Evolutionary conservation across 2,797 vertebrate species (phyloP), one percentile per base, ranked within the genome.

Genomic region (Syndactyla subalaris): DNA sequence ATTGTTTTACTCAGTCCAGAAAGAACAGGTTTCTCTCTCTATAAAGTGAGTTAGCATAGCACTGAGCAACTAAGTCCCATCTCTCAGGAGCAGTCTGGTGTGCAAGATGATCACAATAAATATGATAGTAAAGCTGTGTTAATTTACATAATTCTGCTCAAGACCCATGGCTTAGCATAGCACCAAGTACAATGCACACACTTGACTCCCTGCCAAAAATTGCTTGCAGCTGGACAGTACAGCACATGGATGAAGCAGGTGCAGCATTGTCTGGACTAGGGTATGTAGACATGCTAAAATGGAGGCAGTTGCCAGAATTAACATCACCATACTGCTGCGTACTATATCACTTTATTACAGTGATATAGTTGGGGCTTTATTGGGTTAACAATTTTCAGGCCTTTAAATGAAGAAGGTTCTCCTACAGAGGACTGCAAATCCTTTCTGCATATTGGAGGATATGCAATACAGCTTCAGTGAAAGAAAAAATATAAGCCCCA

Each of bases 241-340:
- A 71, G 79, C 65, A 83, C 15, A 58, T 75, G 70, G 30, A 29
- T 38, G 54, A 34, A 93, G 67, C 83, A 93, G 88, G 70, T 91
- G 84, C 62, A 45, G 51, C 3, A 2, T 10, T 34, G 62, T 55
- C 49, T 66, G 51, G 24, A 12, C 54, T 48, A 27, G 20, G 23
- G 23, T 66, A 29, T 66, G 59, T 34, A 58, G 73, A 30, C 18
- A 11, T 34, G n/a, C 43, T 75, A 17, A 86, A 91, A 65, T 36
- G 48, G 36, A 85, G 41, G 23, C 72, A 75, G 21, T 67, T 83
- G 51, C 66, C 66, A 86, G 54, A 90, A 84, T 77, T 84, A 84
- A 77, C 67, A 26, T 48, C 34, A 62, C 23, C 6, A 9, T 43
- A 22, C 13, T 46, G 24, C 36, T 21, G 4, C 49, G 0, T 80